Percentiles rank a stretch among this genome's conserved stretches.
Conservation (phyloP, 2,797 vertebrate genomes). For the Octomys mimax region DNA sequence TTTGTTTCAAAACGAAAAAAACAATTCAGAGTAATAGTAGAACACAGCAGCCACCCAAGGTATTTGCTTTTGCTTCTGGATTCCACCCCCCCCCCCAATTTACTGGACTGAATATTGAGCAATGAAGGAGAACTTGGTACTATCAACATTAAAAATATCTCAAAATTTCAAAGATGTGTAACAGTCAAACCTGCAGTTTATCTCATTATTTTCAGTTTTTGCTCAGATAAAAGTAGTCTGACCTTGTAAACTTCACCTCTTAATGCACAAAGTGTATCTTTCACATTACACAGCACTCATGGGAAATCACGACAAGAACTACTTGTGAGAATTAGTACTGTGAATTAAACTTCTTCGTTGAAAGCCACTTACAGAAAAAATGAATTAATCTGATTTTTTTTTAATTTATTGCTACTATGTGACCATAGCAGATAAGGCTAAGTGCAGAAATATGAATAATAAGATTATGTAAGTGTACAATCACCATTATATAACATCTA, state of each 20-base stretch:
- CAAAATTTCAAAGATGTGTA: not conserved
- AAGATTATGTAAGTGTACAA: not conserved
- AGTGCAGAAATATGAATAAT: conserved; percentile 18
- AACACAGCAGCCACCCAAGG: not conserved
- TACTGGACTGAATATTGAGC: not conserved
- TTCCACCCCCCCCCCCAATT: conserved; percentile 47
- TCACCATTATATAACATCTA: not conserved
- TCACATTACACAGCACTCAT: not conserved
- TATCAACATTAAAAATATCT: not conserved
- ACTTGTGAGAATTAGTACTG: not conserved
- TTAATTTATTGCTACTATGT: not conserved
- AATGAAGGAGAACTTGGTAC: not conserved
- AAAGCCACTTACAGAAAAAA: not conserved
- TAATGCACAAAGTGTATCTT: not conserved
- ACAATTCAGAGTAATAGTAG: conserved; percentile 47
- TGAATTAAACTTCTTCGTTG: not conserved
- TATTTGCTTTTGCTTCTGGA: not conserved
- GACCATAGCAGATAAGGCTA: not conserved
- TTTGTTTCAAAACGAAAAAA: conserved; percentile 60
- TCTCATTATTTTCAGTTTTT: not conserved
- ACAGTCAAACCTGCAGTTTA: not conserved
- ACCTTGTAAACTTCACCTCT: not conserved
- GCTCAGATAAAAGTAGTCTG: conserved; percentile 8
- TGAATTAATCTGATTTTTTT: conserved; percentile 19
- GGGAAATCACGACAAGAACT: not conserved